Percentiles rank a stretch among this genome's conserved stretches.
phyloP scores from a whole-genome alignment of 1,140 invertebrate genomes.

The Mamestra configurata region DNA sequence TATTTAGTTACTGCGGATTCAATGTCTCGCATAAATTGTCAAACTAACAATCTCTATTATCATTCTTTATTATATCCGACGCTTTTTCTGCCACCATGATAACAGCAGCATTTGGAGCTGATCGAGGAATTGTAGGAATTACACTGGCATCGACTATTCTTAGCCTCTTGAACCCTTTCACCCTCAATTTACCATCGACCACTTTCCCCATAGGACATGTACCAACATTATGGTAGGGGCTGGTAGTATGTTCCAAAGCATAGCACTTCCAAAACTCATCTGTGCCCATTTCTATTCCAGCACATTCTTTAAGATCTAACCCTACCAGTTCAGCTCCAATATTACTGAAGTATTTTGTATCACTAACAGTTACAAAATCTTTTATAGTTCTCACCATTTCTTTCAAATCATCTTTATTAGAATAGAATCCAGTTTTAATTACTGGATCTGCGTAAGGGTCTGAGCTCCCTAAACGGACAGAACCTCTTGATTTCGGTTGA shows the following conservation, averaged over 20 bases:
- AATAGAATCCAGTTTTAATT: conserved; percentile 89
- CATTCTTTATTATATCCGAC: conserved; percentile 56
- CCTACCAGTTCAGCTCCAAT: conserved; percentile 43
- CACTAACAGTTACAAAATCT: conserved; percentile 47
- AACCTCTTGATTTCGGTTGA: conserved; percentile 29
- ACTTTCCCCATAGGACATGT: conserved; percentile 88
- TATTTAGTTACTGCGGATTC: too few species aligned
- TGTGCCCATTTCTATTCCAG: not conserved
- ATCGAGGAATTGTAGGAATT: conserved; percentile 61
- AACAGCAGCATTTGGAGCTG: conserved; percentile 61
- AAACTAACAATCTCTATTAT: too few species aligned
- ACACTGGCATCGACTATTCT: conserved; percentile 69
- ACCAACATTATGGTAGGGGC: conserved; percentile 83
- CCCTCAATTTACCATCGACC: conserved; percentile 79
- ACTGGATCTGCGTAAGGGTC: conserved; percentile 70
- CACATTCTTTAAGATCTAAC: conserved; percentile 45
- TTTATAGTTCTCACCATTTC: conserved; percentile 37
- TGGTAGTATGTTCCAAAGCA: conserved; percentile 69
- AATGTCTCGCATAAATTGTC: too few species aligned
- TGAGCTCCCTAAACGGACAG: not conserved
- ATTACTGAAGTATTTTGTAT: conserved; percentile 46
- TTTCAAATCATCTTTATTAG: conserved; percentile 74
- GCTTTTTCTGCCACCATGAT: conserved; percentile 61
- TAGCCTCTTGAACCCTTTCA: conserved; percentile 73
- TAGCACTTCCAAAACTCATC: conserved; percentile 79